Evolutionary conservation across 2,888 invertebrate genomes (phyloP), one percentile per base, ranked within the genome.

Genomic region (Ecliptopera silaceata): DNA sequence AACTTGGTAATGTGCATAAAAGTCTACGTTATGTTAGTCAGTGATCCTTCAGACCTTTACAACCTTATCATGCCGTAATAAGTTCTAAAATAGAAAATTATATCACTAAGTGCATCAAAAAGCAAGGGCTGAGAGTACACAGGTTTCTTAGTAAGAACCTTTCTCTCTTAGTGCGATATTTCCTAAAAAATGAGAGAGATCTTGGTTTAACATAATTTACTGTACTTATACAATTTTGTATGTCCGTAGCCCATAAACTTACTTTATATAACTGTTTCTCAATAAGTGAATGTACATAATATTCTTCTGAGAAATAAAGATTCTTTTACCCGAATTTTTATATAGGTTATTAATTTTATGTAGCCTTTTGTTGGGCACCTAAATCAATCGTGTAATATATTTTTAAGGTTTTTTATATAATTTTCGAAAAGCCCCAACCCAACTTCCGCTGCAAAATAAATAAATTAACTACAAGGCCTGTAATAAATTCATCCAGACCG

Each of bases 1-100:
- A 81, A 76, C 73, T 79, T 69, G 68, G 76, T 56, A 77, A 78
- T 72, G 75, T 70, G 47, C 65, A 69, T 66, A 68, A 70, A 68
- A 68, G 61, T 59, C 62, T 65, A 45, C 34, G 31, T 47, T 39
- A 53, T 34, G 43, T 46, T 39, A 36, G 52, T 48, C 18, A 20
- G 8, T n/a, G 12, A 44, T 15, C 44, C 20, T 55, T 47, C 42
- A 13, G 22, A 41, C 29, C 32, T 38, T 57, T 32, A 20, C 38
- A 46, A 50, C 57, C 50, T 50, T 59, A 48, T 50, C 12, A 10
- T n/a, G 48, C 45, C 17, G 22, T 12, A 5, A 38, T 61, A 59
- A 43, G 56, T 48, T 47, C 34, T 31, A 43, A 49, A 51, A 56
- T 43, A 51, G 17, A 34, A 29, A 8, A 8, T 12, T 41, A 12